A percentile compares a stretch with the other conserved stretches of the same genome.
phyloP scores from a whole-genome alignment of 2,797 vertebrate genomes.

The Buceros bicornis region DNA sequence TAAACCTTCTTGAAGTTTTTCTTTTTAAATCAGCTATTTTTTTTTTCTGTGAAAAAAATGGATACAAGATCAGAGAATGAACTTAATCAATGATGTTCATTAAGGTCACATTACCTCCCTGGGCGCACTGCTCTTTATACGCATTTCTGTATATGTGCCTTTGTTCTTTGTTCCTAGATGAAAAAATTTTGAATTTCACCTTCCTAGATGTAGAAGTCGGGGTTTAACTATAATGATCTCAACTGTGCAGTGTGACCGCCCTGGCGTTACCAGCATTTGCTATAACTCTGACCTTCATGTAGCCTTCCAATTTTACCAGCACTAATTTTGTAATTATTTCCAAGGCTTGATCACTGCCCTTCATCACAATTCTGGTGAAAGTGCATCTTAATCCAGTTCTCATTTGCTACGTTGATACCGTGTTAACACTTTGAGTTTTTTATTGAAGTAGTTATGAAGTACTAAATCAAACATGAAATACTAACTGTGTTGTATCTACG shows the following conservation, averaged over 20 bases:
- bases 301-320: neutral
- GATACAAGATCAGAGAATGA: neutral
- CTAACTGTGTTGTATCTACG: neutral
- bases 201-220: neutral
- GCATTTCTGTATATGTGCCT: neutral
- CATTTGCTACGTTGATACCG: fast-evolving
- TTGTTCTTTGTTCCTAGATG: neutral
- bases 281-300: neutral
- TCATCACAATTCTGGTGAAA: neutral
- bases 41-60: neutral
- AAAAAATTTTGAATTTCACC: neutral
- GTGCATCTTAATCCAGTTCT: neutral
- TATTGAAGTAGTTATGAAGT: neutral
- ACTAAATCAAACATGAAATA: neutral
- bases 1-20: neutral
- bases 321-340: neutral
- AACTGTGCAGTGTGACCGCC: neutral
- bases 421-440: neutral
- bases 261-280: neutral
- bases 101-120: neutral
- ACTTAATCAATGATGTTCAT: neutral
- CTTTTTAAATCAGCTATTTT: neutral
- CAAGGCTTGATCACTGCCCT: neutral
- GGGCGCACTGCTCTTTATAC: neutral
- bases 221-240: neutral